A percentile compares a stretch with the other conserved stretches of the same genome.
These are phyloP conservation scores for Noctua comes DNA, from an alignment of 2,888 invertebrate genomes.

Conservation along the genomic window DNA sequence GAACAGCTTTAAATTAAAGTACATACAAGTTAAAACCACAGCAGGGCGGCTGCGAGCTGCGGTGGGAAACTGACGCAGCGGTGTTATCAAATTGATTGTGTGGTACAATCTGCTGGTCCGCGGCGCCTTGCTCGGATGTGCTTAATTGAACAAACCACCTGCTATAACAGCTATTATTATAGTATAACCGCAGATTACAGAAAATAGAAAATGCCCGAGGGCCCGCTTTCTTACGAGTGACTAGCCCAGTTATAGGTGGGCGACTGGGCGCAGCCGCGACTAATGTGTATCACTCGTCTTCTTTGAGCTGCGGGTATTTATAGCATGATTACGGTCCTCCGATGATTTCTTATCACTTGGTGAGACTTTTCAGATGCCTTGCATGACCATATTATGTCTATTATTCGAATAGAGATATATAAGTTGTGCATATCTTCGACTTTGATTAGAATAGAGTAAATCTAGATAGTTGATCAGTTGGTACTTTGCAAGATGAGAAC, in stretches of 20 bases:
- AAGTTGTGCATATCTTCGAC: neutral
- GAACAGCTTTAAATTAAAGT: constrained; percentile 21
- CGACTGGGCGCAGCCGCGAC: constrained; percentile 76
- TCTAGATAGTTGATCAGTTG: neutral
- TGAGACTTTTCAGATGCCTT: neutral
- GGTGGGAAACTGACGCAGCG: constrained; percentile 44
- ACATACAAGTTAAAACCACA: constrained; percentile 29
- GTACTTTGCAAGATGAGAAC: neutral
- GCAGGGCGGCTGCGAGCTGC: constrained; percentile 52
- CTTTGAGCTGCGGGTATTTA: constrained; percentile 50
- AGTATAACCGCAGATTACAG: constrained; percentile 85
- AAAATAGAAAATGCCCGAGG: constrained; percentile 88
- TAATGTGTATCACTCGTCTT: constrained; percentile 64
- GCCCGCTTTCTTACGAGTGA: constrained; percentile 84
- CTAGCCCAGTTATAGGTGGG: constrained; percentile 80
- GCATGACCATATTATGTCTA: neutral
- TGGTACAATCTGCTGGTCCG: constrained; percentile 32
- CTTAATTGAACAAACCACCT: constrained; percentile 84
- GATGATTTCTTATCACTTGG: constrained; percentile 6
- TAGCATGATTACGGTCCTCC: constrained; percentile 34
- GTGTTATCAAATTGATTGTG: constrained; percentile 75
- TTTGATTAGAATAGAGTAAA: neutral
- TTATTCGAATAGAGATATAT: neutral
- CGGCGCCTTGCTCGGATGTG: constrained; percentile 71
- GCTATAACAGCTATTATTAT: constrained; percentile 82